A percentile compares a stretch with the other conserved stretches of the same genome.
These are phyloP conservation scores for Papilio dardanus DNA, from an alignment of 1,140 invertebrate species.

Conservation along the genomic window DNA sequence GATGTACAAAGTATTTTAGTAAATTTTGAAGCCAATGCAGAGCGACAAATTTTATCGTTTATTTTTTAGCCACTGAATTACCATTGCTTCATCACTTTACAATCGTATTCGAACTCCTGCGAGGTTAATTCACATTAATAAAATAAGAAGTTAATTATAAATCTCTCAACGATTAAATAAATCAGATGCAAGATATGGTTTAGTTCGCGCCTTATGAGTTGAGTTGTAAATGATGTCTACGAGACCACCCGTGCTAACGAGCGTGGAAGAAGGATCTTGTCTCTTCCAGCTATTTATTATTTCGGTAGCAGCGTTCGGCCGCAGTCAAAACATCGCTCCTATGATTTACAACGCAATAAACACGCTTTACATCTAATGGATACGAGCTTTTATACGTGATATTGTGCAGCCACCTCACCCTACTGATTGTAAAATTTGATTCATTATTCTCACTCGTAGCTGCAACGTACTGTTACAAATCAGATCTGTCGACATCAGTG, in stretches of 20 bases:
- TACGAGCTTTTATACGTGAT: slow-evolving; percentile 73
- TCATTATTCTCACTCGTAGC: slow-evolving; percentile 44
- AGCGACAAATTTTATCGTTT: neutral
- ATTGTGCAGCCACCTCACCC: slow-evolving; percentile 65
- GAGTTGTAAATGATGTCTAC: slow-evolving; percentile 43
- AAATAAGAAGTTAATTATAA: slow-evolving; percentile 1
- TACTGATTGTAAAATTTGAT: slow-evolving; percentile 61
- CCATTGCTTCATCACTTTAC: too few species aligned
- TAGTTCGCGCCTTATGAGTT: slow-evolving; percentile 43
- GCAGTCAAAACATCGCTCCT: slow-evolving; percentile 76
- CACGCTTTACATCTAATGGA: slow-evolving; percentile 77
- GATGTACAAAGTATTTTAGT: neutral
- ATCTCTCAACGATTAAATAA: slow-evolving; percentile 4
- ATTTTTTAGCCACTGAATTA: neutral
- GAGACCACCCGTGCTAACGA: slow-evolving; percentile 74
- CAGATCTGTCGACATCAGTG: neutral
- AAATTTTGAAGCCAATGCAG: neutral
- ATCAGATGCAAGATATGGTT: slow-evolving; percentile 28
- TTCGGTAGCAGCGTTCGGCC: slow-evolving; percentile 66
- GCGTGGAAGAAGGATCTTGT: slow-evolving; percentile 61
- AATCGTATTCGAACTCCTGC: neutral
- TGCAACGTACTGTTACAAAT: slow-evolving; percentile 25
- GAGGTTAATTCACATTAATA: neutral
- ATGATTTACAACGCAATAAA: slow-evolving; percentile 80
- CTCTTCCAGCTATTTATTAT: slow-evolving; percentile 77